Base-by-base conservation (phyloP, 2,113 vertebrate species). In the Bos javanicus region DNA sequence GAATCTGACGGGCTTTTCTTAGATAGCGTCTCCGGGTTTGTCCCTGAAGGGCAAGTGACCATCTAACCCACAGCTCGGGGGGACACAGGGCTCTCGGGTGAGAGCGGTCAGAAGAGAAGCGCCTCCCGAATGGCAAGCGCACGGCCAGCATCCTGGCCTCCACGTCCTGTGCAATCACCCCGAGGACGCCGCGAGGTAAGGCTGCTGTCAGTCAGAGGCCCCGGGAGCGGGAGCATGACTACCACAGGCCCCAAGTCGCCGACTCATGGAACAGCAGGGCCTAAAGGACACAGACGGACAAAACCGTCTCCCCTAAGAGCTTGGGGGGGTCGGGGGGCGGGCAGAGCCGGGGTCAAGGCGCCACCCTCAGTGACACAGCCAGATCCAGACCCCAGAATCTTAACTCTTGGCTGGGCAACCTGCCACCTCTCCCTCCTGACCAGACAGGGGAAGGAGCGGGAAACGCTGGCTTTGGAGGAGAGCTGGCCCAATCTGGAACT, bases 101-200 rank as follows among this genome's bases (percentile, higher is more conserved):
- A 54, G 39, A 67, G 0, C 1, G 36, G 56, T 26, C 15, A 39
- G 54, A 81, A 62, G 16, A 1, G 30, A 12, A 12, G 21, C 0
- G 21, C 10, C 11, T 7, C 54, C 54, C 17, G 39, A 71, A 57
- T 0, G 10, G 71, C 33, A 39, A 6, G 9, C 12, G 33, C 50
- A 0, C 0, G 3, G 50, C 48, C 33, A 4, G 7, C 0, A 3
- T 0, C 2, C 4, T 1, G 4, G 1, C n/a, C 5, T 43, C 71
- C 54, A 1, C 1, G 19, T 21, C 46, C 16, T 15, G 1, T n/a
- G n/a, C 46, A 14, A 12, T 25, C 0, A n/a, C 14, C 14, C 28
- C 0, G 7, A 80, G 87, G 76, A 30, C 0, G 46, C 46, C 2
- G 16, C 1, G 12, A 33, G 6, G 9, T 1, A 3, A 0, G 13